Base-by-base conservation (phyloP, 1,140 invertebrate species). In the Drosophila sturtevanti region DNA sequence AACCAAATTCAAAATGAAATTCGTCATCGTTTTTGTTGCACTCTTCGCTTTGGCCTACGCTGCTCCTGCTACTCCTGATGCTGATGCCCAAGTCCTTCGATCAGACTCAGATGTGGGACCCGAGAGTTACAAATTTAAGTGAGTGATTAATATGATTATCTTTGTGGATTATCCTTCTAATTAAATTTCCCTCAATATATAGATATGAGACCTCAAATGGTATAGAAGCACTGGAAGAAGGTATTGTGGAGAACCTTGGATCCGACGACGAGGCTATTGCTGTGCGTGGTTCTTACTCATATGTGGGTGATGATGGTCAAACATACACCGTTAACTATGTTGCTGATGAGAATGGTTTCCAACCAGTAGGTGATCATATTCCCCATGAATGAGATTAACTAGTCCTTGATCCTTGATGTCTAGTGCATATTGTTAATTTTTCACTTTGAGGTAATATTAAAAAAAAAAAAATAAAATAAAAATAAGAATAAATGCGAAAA, bases 321-420 rank as follows among this genome's bases (percentile, higher is more conserved):
- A 91, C 93, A 12, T 95, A 95, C 82, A 91, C 92, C 56, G 92
- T 96, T 54, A 93, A 92, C 11, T 96, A 95, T 92, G 92, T 94
- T 56, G 95, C 96, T 34, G 96, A 96, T 89, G 95, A 96, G 92
- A 95, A 95, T 85, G 95, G 95, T 37, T 96, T 95, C 93, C 94
- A 94, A 77, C 94, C 95, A 48, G 92, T 94, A 80, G 95, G 95
- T 22, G 94, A 93, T 7, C 95, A 95, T 91, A 89, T 96, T 61
- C 95, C 95, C 68, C 78, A 75, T 73, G 82, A 67, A 11, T 21
- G 9, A 48, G 41, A 48, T 48, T 48, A 48, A 21, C 41, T 48
- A 48, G 41, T 48, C 41, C 41, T 48, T 48, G 16, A 48, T 48
- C 41, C 9, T 48, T 48, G 41, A 48, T 48, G 41, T 4, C 9